Evolutionary conservation across 2,797 vertebrate species (phyloP).

Genomic region (Tachyglossus aculeatus): DNA sequence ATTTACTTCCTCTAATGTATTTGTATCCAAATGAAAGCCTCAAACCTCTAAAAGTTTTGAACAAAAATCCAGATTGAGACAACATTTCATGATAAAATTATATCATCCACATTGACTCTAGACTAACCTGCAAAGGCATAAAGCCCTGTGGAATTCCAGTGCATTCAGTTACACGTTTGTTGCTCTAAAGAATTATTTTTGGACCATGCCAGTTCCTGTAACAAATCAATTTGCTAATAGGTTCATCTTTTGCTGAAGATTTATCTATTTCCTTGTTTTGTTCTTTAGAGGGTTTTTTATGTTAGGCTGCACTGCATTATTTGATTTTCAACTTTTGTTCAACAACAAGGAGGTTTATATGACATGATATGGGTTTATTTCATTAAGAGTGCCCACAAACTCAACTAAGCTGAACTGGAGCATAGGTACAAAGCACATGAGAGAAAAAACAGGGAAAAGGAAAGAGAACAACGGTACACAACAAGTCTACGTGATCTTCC

Average conservation of each 20-base stretch:
- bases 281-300: conserved; percentile 2
- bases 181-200: background rate
- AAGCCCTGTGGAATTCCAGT: background rate
- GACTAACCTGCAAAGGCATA: background rate
- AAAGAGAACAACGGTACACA: background rate
- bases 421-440: background rate
- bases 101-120: background rate
- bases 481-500: background rate
- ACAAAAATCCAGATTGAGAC: background rate
- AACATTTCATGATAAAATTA: background rate
- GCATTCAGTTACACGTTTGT: background rate
- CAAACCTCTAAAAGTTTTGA: background rate
- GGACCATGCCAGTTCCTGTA: background rate
- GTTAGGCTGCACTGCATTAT: background rate
- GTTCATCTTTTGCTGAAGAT: background rate
- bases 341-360: background rate
- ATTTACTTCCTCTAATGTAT: too few relatives aligned
- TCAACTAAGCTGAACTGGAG: background rate
- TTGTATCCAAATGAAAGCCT: background rate
- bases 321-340: conserved; percentile 8
- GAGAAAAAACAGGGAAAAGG: background rate
- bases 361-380: conserved; percentile 12
- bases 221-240: background rate
- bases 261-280: conserved; percentile 5
- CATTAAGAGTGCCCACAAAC: conserved; percentile 6